Evolutionary conservation across 2,113 vertebrate species (phyloP).

Genomic region (Oceanites oceanicus): DNA sequence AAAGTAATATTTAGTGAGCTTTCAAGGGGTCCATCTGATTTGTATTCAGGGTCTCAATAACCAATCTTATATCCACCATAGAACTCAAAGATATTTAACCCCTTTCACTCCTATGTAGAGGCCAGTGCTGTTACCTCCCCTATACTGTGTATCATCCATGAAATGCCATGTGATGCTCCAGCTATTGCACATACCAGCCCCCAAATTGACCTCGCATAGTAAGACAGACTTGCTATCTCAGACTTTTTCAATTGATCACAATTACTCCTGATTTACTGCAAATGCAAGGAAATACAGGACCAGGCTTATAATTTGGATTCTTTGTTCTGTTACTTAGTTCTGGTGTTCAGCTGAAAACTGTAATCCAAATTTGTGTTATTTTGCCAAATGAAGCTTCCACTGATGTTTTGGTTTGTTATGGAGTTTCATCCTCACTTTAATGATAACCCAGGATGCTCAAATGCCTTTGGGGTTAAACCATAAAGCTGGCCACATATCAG

Average conservation of each 20-base stretch:
- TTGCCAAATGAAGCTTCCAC: background rate
- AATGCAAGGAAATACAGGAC: background rate
- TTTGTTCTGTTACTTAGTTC: background rate
- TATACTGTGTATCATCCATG: fast-evolving
- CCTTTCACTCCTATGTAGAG: background rate
- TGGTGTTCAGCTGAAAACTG: background rate
- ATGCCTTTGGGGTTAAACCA: background rate
- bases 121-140: background rate
- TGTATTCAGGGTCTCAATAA: background rate
- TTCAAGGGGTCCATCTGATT: background rate
- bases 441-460: background rate
- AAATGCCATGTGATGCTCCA: background rate
- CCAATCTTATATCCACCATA: background rate
- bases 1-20: background rate
- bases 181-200: background rate
- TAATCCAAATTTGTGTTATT: background rate
- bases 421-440: background rate
- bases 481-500: background rate
- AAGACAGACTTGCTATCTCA: background rate
- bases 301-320: background rate
- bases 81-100: background rate
- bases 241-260: background rate
- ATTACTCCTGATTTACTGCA: background rate
- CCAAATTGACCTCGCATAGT: background rate
- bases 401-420: background rate